Conservation (phyloP, 2,797 vertebrate genomes). For the Gymnoscopelus microlampas region DNA sequence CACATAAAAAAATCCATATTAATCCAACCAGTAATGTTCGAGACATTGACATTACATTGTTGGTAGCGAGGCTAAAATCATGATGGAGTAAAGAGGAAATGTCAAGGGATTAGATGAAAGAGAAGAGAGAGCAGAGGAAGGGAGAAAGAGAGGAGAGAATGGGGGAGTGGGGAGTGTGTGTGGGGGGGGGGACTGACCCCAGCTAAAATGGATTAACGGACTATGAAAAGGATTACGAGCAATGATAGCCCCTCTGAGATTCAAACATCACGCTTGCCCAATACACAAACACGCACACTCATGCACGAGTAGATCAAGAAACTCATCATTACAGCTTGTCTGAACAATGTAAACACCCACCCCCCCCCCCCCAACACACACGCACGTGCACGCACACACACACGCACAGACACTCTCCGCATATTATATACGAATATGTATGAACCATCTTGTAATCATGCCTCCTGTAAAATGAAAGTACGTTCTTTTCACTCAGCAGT, state of each 20-base stretch:
- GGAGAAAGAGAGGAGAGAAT: not conserved
- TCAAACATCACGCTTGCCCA: conserved; percentile 41
- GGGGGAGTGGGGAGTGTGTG: not conserved
- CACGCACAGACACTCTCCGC: conserved; percentile 12
- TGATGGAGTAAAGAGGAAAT: conserved; percentile 20
- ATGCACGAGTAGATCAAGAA: conserved; percentile 43
- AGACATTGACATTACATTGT: too few relatives aligned
- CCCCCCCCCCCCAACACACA: not conserved
- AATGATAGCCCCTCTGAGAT: conserved; percentile 77
- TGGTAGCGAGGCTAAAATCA: not conserved
- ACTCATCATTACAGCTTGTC: conserved; percentile 39
- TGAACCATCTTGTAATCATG: too few relatives aligned
- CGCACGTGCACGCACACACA: not conserved
- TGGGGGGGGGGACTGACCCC: conserved; percentile 50
- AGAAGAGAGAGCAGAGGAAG: not conserved
- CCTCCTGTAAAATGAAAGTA: too few relatives aligned
- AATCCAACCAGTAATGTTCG: too few relatives aligned
- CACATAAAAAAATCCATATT: too few relatives aligned
- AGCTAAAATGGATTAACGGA: conserved; percentile 88
- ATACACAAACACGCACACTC: conserved; percentile 41
- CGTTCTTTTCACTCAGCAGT: too few relatives aligned
- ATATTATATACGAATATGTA: not conserved
- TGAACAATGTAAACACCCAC: conserved; percentile 35
- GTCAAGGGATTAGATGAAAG: conserved; percentile 25
- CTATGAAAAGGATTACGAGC: conserved; percentile 89